Percentiles rank a stretch among this genome's conserved stretches.
Conservation (phyloP, 2,113 vertebrate species). For the Labeo catla region DNA sequence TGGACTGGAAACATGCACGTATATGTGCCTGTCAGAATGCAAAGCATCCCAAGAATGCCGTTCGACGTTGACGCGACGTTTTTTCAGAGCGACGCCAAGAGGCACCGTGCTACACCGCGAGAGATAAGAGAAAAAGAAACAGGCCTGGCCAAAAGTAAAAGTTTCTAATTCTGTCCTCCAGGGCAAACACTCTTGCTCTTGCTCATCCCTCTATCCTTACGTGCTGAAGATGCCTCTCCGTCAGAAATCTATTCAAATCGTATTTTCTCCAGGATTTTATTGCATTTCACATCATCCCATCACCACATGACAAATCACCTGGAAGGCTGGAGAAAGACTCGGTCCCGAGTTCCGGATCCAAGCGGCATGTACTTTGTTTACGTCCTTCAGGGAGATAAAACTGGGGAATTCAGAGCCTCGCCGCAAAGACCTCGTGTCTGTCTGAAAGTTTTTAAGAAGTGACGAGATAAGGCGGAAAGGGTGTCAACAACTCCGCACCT, state of each 20-base stretch:
- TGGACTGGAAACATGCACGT: constrained; percentile 4
- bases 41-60: constrained; percentile 50
- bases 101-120: constrained; percentile 65
- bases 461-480: constrained; percentile 56
- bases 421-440: constrained; percentile 36
- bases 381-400: constrained; percentile 54
- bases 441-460: constrained; percentile 52
- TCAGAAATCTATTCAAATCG: constrained; percentile 84
- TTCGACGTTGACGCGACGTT: constrained; percentile 45
- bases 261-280: constrained; percentile 80
- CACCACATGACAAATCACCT: constrained; percentile 82
- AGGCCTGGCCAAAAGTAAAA: constrained; percentile 78
- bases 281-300: constrained; percentile 80
- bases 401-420: constrained; percentile 25
- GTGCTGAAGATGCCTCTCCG: constrained; percentile 70
- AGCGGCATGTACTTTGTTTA: constrained; percentile 48
- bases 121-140: constrained; percentile 63
- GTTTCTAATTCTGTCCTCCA: constrained; percentile 80
- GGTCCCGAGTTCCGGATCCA: constrained; percentile 48
- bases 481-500: constrained; percentile 54
- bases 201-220: constrained; percentile 71
- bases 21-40: constrained; percentile 44
- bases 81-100: constrained; percentile 71
- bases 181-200: constrained; percentile 67
- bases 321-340: constrained; percentile 70